phyloP scores from a whole-genome alignment of 92 coral and sea anemone genomes.

The Umimayanthus kanabou region DNA sequence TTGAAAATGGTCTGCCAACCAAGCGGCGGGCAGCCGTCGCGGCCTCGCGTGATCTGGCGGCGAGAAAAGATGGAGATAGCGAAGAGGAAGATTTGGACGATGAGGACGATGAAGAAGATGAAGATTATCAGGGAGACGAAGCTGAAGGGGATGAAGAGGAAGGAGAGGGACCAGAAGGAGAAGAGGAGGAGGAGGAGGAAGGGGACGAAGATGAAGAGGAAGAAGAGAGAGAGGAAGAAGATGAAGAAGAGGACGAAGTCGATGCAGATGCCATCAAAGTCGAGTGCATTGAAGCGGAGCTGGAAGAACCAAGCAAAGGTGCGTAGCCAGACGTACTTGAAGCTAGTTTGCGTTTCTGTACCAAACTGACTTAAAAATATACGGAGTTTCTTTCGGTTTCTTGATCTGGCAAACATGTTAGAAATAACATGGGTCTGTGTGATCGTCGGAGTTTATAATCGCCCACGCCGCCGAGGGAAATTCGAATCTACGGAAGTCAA shows the following conservation, averaged over 20 bases:
- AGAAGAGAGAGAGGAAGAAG: constrained; percentile 47
- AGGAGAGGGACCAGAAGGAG: constrained; percentile 63
- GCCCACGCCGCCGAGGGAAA: constrained; percentile 43
- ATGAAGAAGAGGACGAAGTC: constrained; percentile 72
- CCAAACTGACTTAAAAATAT: background rate
- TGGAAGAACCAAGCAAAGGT: constrained; percentile 58
- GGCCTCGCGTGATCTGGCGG: constrained; percentile 84
- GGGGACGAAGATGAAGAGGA: constrained; percentile 62
- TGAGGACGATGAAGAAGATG: constrained; percentile 74
- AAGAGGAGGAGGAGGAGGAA: constrained; percentile 70
- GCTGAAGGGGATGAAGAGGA: constrained; percentile 78
- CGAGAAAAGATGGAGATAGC: constrained; percentile 67
- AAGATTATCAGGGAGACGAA: constrained; percentile 73
- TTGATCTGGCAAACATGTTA: constrained; percentile 3
- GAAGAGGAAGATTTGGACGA: constrained; percentile 75
- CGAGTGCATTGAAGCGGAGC: constrained; percentile 49
- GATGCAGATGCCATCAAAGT: constrained; percentile 76
- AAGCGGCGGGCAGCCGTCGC: constrained; percentile 86
- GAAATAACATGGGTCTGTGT: background rate
- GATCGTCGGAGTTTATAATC: constrained; percentile 7
- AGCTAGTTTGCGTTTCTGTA: background rate
- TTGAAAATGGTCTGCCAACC: constrained; percentile 68
- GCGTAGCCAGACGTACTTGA: background rate
- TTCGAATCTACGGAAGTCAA: constrained; percentile 29
- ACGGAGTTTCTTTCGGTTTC: background rate